Evolutionary conservation across 2,113 vertebrate genomes (phyloP).

Genomic region (Trematocara marginatum): DNA sequence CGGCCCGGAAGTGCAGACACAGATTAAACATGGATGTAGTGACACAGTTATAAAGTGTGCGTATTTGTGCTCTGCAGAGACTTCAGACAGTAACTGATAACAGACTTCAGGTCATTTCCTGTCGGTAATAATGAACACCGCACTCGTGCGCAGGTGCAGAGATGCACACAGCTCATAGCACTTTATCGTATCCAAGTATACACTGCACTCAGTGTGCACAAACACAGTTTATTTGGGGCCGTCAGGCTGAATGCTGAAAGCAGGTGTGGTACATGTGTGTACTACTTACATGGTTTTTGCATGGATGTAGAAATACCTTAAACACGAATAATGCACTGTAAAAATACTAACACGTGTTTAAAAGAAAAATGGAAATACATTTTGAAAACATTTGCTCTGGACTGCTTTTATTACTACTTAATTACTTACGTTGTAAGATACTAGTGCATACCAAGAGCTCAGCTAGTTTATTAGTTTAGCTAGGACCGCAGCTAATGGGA

Average conservation of each 20-base stretch:
- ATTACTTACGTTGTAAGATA: fast-evolving
- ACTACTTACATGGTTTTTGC: background rate
- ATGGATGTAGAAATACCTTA: background rate
- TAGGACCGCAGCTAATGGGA: fast-evolving
- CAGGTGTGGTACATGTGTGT: background rate
- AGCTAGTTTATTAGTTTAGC: background rate
- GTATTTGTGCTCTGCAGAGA: background rate
- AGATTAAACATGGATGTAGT: background rate
- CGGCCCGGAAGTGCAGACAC: background rate
- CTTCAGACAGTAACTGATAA: slow-evolving; percentile 16
- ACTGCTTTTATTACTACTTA: background rate
- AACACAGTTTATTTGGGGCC: background rate
- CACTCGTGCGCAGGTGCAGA: background rate
- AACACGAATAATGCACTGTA: fast-evolving
- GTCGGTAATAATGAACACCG: background rate
- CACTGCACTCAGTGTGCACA: background rate
- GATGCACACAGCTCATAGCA: background rate
- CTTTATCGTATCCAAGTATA: background rate
- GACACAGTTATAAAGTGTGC: background rate
- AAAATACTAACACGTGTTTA: background rate
- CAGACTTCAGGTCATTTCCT: background rate
- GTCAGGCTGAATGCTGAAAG: background rate
- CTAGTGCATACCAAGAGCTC: background rate
- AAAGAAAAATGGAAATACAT: background rate
- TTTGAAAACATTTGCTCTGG: background rate